phyloP scores from a whole-genome alignment of 2,888 invertebrate species.

The Metallyticus violacea region DNA sequence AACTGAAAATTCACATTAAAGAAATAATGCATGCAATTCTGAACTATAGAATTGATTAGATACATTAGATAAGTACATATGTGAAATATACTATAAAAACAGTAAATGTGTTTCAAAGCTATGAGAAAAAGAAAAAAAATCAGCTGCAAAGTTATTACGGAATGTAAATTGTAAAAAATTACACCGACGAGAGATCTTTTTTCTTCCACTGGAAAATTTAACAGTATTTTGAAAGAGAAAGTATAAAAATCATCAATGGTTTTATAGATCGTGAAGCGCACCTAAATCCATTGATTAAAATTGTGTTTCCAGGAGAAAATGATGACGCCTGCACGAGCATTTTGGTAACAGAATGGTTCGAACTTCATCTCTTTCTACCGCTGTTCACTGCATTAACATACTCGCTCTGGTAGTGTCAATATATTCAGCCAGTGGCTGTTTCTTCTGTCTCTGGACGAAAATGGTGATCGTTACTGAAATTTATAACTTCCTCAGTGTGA shows the following conservation, averaged over 20 bases:
- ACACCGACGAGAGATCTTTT: neutral
- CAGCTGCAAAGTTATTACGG: neutral
- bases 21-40: too few relatives aligned
- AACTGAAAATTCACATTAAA: too few relatives aligned
- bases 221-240: neutral
- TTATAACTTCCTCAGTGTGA: neutral
- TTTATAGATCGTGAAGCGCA: neutral
- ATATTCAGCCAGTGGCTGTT: neutral
- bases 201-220: neutral
- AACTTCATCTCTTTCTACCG: neutral
- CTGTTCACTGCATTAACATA: neutral
- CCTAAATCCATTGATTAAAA: neutral
- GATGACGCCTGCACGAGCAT: neutral
- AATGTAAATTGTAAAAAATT: neutral
- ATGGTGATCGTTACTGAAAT: neutral
- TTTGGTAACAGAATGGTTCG: neutral
- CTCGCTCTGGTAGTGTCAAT: neutral
- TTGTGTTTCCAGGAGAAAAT: neutral
- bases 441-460: neutral
- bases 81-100: too few relatives aligned
- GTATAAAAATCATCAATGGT: neutral
- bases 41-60: too few relatives aligned
- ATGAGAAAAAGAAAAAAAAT: too few relatives aligned
- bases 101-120: too few relatives aligned
- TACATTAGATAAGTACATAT: too few relatives aligned